Evolutionary conservation across 2,113 vertebrate species (phyloP).

Genomic region (Ictalurus furcatus): DNA sequence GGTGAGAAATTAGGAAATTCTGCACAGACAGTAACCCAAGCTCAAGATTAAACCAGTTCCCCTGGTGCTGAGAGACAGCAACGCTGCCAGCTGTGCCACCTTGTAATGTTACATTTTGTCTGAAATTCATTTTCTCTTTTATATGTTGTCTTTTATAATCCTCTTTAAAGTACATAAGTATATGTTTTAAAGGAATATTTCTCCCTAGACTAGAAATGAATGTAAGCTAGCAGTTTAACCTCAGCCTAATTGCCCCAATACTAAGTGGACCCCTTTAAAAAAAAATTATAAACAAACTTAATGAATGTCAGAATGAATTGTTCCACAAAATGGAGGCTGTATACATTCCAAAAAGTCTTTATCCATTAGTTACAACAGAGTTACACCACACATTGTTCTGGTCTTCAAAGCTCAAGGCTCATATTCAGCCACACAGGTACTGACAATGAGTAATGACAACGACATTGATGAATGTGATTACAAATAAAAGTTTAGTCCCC

Average conservation of each 20-base stretch:
- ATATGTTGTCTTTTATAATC: neutral
- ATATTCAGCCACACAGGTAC: neutral
- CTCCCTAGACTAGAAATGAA: neutral
- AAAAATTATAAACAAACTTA: neutral
- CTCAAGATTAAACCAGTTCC: neutral
- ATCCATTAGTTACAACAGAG: slow-evolving; percentile 10
- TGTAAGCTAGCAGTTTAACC: neutral
- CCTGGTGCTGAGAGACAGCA: neutral
- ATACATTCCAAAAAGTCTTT: slow-evolving; percentile 13
- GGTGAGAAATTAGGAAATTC: neutral
- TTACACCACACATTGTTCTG: neutral
- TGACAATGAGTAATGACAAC: neutral
- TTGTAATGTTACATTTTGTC: neutral
- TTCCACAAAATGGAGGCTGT: neutral
- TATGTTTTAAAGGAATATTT: neutral
- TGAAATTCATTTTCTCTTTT: neutral
- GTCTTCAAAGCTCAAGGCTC: neutral
- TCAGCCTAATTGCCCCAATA: neutral
- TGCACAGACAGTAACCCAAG: neutral
- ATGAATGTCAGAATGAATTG: neutral
- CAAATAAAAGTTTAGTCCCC: neutral
- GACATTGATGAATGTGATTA: neutral
- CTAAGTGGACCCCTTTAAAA: neutral
- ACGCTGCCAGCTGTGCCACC: neutral
- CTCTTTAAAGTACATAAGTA: neutral